Base-by-base conservation (phyloP, 2,888 invertebrate genomes). In the Sesamia inferens region DNA sequence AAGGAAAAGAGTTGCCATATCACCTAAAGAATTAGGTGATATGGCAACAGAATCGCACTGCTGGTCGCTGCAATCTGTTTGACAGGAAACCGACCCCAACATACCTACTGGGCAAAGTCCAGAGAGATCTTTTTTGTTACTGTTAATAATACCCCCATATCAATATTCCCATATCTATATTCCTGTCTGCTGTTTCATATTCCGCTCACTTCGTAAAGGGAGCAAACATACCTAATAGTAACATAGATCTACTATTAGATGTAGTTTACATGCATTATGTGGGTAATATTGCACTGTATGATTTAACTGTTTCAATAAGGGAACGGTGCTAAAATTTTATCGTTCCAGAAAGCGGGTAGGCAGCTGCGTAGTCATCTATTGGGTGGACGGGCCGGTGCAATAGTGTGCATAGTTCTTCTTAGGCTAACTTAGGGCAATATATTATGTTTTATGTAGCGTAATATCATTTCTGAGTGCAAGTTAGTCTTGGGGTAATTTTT, bases 271-370 rank as follows among this genome's bases (percentile, higher is more conserved):
- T 81, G 74, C 68, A 76, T 84, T 76, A 79, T 82, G 76, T 68
- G 59, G 62, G 71, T 78, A 74, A 81, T 86, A 86, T 82, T 82
- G 87, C 79, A 81, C 73, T 80, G 63, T 89, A 85, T 94, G 94
- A 95, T 95, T 94, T 95, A 95, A 90, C 83, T 90, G 88, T 92
- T 94, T 91, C 93, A 95, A 95, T 95, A 95, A 91, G 89, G 85
- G 82, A 81, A 79, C 87, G 90, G 93, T 92, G 92, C 90, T 95
- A 92, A 94, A 95, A 94, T 93, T 95, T 95, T 94, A 95, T 93
- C 88, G 89, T 88, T 88, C 82, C 82, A 83, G 89, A 89, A 87
- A 89, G 87, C 86, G 85, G 85, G 76, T 73, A 79, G 76, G 75
- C 89, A 88, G 88, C 87, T 89, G 88, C 75, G 86, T 82, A 70